Base-by-base conservation (phyloP, 2,113 vertebrate species). In the Ramphastos sulfuratus region DNA sequence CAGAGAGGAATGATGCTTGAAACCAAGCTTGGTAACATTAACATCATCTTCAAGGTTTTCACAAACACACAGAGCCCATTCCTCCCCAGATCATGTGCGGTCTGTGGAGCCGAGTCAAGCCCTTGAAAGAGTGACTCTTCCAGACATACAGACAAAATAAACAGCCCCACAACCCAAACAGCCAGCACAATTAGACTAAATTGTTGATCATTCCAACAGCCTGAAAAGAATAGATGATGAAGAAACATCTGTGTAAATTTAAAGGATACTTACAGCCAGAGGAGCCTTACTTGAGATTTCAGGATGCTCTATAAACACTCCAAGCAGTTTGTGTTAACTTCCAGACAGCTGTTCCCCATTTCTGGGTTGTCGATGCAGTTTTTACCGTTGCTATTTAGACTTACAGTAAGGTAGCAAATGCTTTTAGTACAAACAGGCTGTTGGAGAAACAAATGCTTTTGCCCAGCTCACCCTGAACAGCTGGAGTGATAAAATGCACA, bases 121-220 rank as follows among this genome's bases (percentile, higher is more conserved):
- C 96, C 97, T 96, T 96, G 95, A 96, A 77, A 91, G 70, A 94
- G 92, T 24, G 95, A 87, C 46, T 97, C 54, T 93, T 96, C 87
- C 96, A 97, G 96, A 96, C 96, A 83, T 66, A 94, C 77, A 96
- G 96, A 97, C 96, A 97, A 97, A 97, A 97, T 96, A 97, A 97
- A 97, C 92, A 94, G 86, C 72, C 85, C 65, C 61, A 86, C 94
- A 97, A 72, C 93, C 96, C 95, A 97, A 97, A 97, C 96, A 97
- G 88, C 94, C 91, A 7, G 71, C 87, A 94, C 92, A 92, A 96
- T 95, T 89, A 97, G 96, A 97, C 96, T 97, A 97, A 97, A 97
- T 83, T 97, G 97, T 97, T 97, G 96, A 95, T 97, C 96, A 95
- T 97, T 97, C 96, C 96, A 95, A 93, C 21, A 77, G 93, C 73